A percentile compares a stretch with the other conserved stretches of the same genome.
Evolutionary conservation across 2,797 vertebrate species (phyloP).

Genomic region (Staurois parvus): DNA sequence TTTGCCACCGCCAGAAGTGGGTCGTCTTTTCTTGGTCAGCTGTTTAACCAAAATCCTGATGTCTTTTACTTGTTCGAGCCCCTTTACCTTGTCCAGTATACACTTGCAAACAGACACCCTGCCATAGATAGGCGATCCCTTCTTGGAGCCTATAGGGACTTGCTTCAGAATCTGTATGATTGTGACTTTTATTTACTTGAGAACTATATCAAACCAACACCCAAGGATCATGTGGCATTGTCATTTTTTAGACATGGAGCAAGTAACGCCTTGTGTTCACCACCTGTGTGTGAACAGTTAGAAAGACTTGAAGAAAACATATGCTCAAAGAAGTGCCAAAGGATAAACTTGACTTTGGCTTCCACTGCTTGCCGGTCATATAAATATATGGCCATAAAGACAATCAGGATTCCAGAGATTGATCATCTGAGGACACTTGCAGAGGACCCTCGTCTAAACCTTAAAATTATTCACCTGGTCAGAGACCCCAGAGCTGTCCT

Average conservation of each 20-base stretch:
- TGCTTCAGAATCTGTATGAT: conserved; percentile 81
- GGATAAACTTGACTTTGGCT: conserved; percentile 79
- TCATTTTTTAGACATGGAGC: conserved; percentile 80
- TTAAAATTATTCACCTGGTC: conserved; percentile 84
- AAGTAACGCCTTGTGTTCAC: conserved; percentile 81
- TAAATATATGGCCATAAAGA: conserved; percentile 79
- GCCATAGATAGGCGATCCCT: conserved; percentile 77
- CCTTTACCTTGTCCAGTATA: conserved; percentile 75
- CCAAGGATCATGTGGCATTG: conserved; percentile 78
- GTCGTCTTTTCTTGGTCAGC: conserved; percentile 84
- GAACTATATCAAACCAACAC: conserved; percentile 80
- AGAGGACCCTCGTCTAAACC: conserved; percentile 81
- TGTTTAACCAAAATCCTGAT: conserved; percentile 83
- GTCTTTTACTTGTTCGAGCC: conserved; percentile 86
- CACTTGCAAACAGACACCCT: conserved; percentile 72
- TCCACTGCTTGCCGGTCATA: conserved; percentile 75
- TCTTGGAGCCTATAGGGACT: conserved; percentile 81
- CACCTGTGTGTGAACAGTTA: conserved; percentile 73
- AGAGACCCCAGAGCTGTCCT: conserved; percentile 84
- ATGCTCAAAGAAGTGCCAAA: conserved; percentile 78
- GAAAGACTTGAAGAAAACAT: conserved; percentile 74
- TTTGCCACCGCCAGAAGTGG: conserved; percentile 84
- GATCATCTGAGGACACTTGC: conserved; percentile 76
- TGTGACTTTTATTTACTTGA: conserved; percentile 83
- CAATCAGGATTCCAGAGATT: conserved; percentile 79